Evolutionary conservation across 2,113 vertebrate species (phyloP), one percentile per base, ranked within the genome.

Genomic region (Caranx melampygus): DNA sequence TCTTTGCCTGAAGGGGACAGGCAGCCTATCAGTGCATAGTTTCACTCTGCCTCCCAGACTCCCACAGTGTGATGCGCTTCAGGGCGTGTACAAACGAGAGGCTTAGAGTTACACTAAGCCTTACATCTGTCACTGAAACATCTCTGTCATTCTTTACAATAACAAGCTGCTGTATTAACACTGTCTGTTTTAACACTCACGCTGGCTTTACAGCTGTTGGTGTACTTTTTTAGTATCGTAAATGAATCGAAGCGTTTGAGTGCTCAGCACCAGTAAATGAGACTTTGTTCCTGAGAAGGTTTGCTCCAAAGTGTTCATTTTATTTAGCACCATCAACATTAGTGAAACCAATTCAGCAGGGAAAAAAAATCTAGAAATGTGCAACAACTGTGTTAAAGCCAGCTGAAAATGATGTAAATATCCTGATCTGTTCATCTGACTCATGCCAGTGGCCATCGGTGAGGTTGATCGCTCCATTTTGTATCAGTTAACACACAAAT

Each of bases 121-220:
- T 88, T 81, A 66, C 84, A 78, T 91, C 81, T 94, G 92, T 90
- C 92, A 92, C 88, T 87, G 76, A 93, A 90, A 86, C 85, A 90
- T 93, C 86, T 81, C 52, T 11, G 55, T 67, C 81, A 80, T 78
- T 85, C 78, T 82, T 83, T 75, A 80, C 40, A 77, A 87, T 72
- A 90, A 90, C 83, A 82, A 72, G 82, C 75, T 71, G 58, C 69
- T 80, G 54, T 65, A 69, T 82, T 72, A 72, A 51, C 49, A 16
- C 72, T n/a, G 75, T 4, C 59, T 74, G 26, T 72, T 79, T 64
- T 33, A 51, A 84, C 37, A 60, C 18, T 37, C 45, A 44, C 65
- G 57, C 68, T 77, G 75, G 15, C 66, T 83, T 55, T 49, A 60
- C 52, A 73, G 66, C 66, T 67, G 70, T 60, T 44, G 71, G 61